Conservation (phyloP, 2,113 vertebrate genomes). For the Anguilla rostrata region DNA sequence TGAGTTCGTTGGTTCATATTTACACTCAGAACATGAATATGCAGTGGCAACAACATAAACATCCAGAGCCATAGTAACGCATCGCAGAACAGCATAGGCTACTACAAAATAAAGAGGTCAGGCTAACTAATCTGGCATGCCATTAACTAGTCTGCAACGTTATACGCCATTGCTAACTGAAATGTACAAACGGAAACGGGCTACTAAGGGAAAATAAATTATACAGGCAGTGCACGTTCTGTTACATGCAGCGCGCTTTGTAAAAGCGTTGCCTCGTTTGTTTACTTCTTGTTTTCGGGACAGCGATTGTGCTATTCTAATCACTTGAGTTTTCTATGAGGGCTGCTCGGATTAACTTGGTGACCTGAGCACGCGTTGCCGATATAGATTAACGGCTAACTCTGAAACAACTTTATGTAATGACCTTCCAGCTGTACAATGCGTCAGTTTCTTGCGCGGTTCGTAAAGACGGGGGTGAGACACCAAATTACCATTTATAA, state of each 20-base stretch:
- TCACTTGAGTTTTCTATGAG: slow-evolving; percentile 9
- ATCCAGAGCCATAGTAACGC: not conserved
- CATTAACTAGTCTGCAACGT: not conserved
- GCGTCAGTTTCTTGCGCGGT: slow-evolving; percentile 22
- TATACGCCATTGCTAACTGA: not conserved
- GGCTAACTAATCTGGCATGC: not conserved
- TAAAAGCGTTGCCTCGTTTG: not conserved
- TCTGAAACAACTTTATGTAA: slow-evolving; percentile 57
- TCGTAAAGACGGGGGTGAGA: not conserved
- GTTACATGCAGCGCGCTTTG: not conserved
- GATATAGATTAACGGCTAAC: slow-evolving; percentile 55
- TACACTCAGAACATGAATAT: not conserved
- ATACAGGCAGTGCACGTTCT: not conserved
- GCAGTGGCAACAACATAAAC: not conserved
- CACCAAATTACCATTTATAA: not conserved
- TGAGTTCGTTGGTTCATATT: not conserved
- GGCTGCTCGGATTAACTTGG: slow-evolving; percentile 48
- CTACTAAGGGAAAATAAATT: not conserved
- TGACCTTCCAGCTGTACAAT: slow-evolving; percentile 36
- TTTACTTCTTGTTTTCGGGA: not conserved
- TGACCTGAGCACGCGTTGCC: slow-evolving; percentile 48
- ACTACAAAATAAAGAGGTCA: not conserved
- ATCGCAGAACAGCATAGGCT: not conserved
- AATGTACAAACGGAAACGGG: not conserved
- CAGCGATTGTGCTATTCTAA: not conserved